phyloP scores from a whole-genome alignment of 2,113 vertebrate species.

The Mugil cephalus region DNA sequence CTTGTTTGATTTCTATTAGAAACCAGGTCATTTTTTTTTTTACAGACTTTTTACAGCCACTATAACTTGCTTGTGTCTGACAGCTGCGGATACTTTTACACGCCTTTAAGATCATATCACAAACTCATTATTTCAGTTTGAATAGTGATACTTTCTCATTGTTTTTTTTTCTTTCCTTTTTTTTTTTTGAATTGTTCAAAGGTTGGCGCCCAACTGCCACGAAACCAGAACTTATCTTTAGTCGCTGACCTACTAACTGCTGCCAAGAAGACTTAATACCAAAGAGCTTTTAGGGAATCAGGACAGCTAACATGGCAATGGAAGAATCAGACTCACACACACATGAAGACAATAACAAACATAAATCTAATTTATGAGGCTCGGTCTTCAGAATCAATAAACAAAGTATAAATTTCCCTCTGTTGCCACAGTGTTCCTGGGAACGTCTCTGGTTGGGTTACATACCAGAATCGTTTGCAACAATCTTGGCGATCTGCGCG shows the following conservation, averaged over 20 bases:
- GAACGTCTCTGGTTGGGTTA: background rate
- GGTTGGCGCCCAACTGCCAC: background rate
- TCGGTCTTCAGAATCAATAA: background rate
- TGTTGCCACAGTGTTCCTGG: background rate
- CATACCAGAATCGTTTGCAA: conserved; percentile 89
- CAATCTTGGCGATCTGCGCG: conserved; percentile 96
- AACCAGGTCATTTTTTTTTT: too few species aligned
- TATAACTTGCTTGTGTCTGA: too few species aligned
- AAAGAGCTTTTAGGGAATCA: conserved; percentile 53
- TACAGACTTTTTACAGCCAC: too few species aligned
- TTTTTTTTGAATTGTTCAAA: background rate
- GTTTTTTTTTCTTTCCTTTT: too few species aligned
- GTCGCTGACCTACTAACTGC: conserved; percentile 61
- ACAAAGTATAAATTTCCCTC: background rate
- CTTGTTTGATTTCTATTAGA: too few species aligned
- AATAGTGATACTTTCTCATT: background rate
- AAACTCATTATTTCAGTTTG: background rate
- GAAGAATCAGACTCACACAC: conserved; percentile 21
- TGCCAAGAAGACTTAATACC: conserved; percentile 44
- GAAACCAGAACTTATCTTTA: conserved; percentile 24
- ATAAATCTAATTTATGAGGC: background rate
- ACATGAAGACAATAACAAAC: conserved; percentile 5
- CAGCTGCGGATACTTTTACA: too few species aligned
- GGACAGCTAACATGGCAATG: conserved; percentile 46
- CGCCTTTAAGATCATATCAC: background rate